A percentile compares a stretch with the other conserved stretches of the same genome.
Evolutionary conservation across 2,113 vertebrate species (phyloP).

Genomic region (Equus quagga): DNA sequence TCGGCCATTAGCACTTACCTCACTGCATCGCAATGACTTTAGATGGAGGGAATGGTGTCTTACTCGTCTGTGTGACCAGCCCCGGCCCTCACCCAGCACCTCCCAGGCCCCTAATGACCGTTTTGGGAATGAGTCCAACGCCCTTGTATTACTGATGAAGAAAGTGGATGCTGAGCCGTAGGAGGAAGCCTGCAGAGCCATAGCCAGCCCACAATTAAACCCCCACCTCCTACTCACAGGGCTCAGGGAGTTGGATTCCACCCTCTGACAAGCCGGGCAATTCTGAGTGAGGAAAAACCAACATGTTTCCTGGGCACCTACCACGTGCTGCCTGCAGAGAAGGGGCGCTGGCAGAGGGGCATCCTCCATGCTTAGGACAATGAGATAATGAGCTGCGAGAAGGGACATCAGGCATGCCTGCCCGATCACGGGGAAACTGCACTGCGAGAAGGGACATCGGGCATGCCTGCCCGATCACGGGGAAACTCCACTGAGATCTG

Average conservation of each 20-base stretch:
- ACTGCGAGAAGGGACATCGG: neutral
- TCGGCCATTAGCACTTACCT: slow-evolving; percentile 65
- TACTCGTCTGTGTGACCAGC: slow-evolving; percentile 40
- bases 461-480: too few species aligned
- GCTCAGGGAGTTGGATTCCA: neutral
- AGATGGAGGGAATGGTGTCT: slow-evolving; percentile 65
- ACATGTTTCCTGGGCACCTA: neutral
- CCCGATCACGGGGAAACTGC: neutral
- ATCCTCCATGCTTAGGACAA: neutral
- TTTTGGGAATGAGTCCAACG: slow-evolving; percentile 64
- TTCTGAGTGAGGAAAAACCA: neutral
- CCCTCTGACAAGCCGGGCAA: neutral
- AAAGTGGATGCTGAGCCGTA: slow-evolving; percentile 37
- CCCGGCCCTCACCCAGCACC: slow-evolving; percentile 29
- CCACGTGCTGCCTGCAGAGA: rapidly evolving
- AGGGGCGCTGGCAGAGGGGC: neutral
- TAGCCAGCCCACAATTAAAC: slow-evolving; percentile 5
- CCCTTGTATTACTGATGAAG: slow-evolving; percentile 74
- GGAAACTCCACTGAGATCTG: neutral
- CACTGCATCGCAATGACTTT: slow-evolving; percentile 61
- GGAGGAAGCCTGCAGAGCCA: neutral
- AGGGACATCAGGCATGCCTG: rapidly evolving
- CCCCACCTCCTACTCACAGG: neutral
- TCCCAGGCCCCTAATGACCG: slow-evolving; percentile 56
- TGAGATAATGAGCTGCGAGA: neutral